Percentiles rank a stretch among this genome's conserved stretches.
Evolutionary conservation across 2,113 vertebrate species (phyloP).

Genomic region (Camelus bactrianus): DNA sequence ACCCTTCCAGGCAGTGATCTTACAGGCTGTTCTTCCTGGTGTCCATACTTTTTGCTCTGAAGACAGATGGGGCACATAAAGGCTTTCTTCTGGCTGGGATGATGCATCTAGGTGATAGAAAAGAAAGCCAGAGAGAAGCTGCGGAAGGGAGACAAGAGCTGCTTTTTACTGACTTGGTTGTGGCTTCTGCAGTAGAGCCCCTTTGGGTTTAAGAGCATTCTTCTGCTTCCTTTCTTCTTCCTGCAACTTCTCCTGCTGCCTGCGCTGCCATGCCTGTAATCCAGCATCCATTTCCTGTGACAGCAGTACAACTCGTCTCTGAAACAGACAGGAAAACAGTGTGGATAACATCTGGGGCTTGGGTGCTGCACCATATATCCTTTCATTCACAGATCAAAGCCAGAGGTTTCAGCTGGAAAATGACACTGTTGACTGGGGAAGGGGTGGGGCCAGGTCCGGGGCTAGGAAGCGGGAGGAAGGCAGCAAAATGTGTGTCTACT

Average conservation of each 20-base stretch:
- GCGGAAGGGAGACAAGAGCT: neutral
- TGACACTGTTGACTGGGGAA: constrained; percentile 11
- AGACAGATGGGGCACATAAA: neutral
- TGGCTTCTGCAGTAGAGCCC: constrained; percentile 67
- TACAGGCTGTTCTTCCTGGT: neutral
- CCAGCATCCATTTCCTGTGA: constrained; percentile 90
- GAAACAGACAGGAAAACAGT: constrained; percentile 70
- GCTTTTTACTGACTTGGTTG: constrained; percentile 63
- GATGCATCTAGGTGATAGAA: neutral
- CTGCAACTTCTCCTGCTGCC: constrained; percentile 77
- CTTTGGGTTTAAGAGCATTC: constrained; percentile 91
- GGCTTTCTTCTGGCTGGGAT: neutral
- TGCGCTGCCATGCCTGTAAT: constrained; percentile 86
- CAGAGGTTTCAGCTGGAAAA: constrained; percentile 51
- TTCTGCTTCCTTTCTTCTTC: constrained; percentile 83
- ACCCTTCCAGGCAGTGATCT: neutral
- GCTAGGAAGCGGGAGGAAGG: neutral
- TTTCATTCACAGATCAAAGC: constrained; percentile 58
- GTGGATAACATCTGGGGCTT: constrained; percentile 38
- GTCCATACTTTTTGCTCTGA: neutral
- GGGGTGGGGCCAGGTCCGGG: neutral
- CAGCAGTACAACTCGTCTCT: constrained; percentile 91
- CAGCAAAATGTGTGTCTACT: neutral
- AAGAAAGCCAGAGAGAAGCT: constrained; percentile 47
- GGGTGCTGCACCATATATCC: neutral